Evolutionary conservation across 1,140 invertebrate genomes (phyloP).

Genomic region (Hyles vespertilio): DNA sequence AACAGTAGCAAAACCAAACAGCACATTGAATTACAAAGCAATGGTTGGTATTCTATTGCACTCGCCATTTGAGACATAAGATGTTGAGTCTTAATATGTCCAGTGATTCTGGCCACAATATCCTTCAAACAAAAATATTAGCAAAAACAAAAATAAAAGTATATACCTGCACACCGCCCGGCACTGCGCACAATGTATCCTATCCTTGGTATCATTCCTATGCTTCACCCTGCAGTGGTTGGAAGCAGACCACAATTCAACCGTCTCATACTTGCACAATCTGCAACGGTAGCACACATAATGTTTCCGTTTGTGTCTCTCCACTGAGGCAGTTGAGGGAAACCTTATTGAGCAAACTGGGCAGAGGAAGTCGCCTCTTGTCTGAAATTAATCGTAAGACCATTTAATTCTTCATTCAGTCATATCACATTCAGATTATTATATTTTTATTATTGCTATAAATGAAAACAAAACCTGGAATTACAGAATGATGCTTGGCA

Average conservation of each 20-base stretch:
- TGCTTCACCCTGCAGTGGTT: constrained; percentile 29
- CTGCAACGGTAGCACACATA: constrained; percentile 29
- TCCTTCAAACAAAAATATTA: too few relatives aligned
- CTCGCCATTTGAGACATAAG: too few relatives aligned
- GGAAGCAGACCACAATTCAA: constrained; percentile 13
- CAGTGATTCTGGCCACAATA: too few relatives aligned
- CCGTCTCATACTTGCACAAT: constrained; percentile 29
- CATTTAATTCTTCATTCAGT: too few relatives aligned
- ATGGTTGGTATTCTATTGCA: too few relatives aligned
- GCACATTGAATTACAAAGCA: too few relatives aligned
- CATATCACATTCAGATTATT: too few relatives aligned
- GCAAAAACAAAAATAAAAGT: too few relatives aligned
- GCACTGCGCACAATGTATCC: constrained; percentile 31
- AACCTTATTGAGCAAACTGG: constrained; percentile 28
- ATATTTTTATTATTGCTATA: too few relatives aligned
- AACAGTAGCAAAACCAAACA: too few relatives aligned
- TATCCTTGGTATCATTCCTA: constrained; percentile 5
- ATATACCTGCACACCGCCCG: constrained; percentile 1
- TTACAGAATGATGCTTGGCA: too few relatives aligned
- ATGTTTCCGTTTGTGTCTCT: constrained; percentile 24
- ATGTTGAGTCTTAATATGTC: not conserved
- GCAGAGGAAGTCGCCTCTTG: constrained; percentile 22
- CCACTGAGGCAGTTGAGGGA: not conserved
- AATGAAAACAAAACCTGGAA: too few relatives aligned
- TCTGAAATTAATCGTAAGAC: constrained; percentile 22